Conservation (phyloP, 2,113 vertebrate species). For the Limnothrissa miodon region DNA sequence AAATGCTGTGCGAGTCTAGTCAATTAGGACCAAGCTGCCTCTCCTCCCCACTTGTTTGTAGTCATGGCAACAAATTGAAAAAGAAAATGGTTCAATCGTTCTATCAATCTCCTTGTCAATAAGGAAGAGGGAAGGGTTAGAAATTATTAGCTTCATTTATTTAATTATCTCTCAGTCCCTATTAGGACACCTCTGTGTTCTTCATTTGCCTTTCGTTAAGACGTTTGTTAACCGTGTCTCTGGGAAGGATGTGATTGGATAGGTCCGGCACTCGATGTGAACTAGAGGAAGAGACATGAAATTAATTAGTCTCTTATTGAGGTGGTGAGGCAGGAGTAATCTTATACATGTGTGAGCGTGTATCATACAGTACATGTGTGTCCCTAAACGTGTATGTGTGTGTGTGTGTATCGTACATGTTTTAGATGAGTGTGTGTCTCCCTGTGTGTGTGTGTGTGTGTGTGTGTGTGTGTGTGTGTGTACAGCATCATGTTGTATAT, state of each 20-base stretch:
- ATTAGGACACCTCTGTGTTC: conserved; percentile 28
- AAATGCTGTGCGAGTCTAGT: not conserved
- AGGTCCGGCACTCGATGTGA: conserved; percentile 36
- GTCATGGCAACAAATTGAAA: not conserved
- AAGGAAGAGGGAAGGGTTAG: conserved; percentile 29
- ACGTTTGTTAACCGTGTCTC: conserved; percentile 44
- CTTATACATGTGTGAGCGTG: not conserved
- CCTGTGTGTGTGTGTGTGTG: too few relatives aligned
- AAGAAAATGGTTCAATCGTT: conserved; percentile 24
- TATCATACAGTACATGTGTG: not conserved
- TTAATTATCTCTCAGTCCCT: conserved; percentile 32
- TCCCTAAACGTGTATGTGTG: too few relatives aligned
- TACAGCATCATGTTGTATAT: too few relatives aligned
- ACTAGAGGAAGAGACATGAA: not conserved
- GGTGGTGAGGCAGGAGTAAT: not conserved
- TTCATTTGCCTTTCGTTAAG: conserved; percentile 49
- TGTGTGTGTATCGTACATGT: too few relatives aligned
- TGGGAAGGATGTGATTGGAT: conserved; percentile 37
- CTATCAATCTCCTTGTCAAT: conserved; percentile 40
- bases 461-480: too few relatives aligned
- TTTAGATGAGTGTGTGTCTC: too few relatives aligned
- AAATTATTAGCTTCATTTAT: conserved; percentile 41
- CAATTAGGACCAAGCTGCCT: not conserved
- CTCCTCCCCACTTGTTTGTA: not conserved
- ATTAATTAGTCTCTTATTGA: not conserved